Conservation (phyloP, 23 tunicate species). For the Ciona savignyi region DNA sequence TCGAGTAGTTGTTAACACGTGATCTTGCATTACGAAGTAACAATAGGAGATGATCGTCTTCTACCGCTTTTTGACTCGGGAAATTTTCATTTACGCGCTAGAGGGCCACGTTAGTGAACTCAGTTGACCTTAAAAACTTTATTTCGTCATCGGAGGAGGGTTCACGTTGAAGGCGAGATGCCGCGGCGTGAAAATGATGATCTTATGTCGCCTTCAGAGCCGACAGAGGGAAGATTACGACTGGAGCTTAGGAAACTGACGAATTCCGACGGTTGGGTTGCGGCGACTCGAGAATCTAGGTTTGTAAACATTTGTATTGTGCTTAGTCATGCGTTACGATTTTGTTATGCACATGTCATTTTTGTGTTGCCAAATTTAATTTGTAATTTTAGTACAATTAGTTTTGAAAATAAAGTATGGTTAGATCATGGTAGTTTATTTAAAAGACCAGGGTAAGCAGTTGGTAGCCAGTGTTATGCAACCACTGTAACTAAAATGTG, state of each 20-base stretch:
- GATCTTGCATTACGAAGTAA: not conserved
- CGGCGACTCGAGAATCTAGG: constrained; percentile 19
- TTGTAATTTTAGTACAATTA: too few relatives aligned
- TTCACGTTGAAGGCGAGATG: not conserved
- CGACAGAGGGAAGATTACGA: constrained; percentile 24
- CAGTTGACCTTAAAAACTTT: not conserved
- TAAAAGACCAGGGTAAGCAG: too few relatives aligned
- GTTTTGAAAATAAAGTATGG: too few relatives aligned
- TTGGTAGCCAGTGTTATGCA: too few relatives aligned
- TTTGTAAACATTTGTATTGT: not conserved
- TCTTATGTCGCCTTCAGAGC: constrained; percentile 1
- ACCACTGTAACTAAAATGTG: too few relatives aligned
- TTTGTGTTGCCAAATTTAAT: too few relatives aligned
- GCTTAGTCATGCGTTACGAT: not conserved
- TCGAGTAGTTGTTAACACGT: not conserved
- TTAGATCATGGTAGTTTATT: too few relatives aligned
- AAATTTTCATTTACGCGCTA: not conserved
- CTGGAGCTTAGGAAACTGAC: constrained; percentile 72
- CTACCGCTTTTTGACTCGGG: not conserved
- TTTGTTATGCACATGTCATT: too few relatives aligned
- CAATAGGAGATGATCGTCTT: not conserved
- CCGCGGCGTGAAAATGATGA: not conserved
- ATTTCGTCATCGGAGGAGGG: not conserved
- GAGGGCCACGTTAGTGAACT: not conserved
- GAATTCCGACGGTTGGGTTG: constrained; percentile 72